A percentile compares a stretch with the other conserved stretches of the same genome.
phyloP scores from a whole-genome alignment of 1,140 invertebrate species.

The Panulirus ornatus region DNA sequence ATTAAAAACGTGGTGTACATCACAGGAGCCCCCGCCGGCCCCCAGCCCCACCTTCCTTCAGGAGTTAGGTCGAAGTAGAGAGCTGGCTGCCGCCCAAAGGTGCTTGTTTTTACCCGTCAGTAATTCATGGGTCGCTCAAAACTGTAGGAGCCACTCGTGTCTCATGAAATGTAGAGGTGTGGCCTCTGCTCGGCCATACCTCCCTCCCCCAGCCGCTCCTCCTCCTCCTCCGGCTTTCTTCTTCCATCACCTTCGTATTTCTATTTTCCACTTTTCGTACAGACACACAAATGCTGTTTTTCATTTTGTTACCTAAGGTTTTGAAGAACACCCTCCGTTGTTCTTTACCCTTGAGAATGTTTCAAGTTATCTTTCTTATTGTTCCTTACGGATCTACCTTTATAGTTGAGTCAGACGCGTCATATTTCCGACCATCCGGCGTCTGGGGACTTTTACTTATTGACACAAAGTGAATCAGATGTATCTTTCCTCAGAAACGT shows the following conservation, averaged over 20 bases:
- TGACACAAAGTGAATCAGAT: no score
- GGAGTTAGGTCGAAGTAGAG: neutral
- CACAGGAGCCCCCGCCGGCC: neutral
- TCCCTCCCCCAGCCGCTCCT: neutral
- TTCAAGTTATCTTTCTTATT: no score
- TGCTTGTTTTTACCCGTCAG: conserved; percentile 40
- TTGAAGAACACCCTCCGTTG: no score
- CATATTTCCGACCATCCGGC: no score
- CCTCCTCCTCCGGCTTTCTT: neutral
- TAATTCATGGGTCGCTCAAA: conserved; percentile 60
- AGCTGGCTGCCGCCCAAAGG: neutral
- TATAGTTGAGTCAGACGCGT: no score
- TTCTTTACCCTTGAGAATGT: no score
- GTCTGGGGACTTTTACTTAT: no score
- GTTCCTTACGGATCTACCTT: no score
- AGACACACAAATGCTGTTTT: no score
- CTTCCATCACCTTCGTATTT: neutral
- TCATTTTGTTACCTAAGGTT: no score
- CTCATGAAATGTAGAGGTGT: conserved; percentile 54
- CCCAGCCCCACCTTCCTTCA: neutral
- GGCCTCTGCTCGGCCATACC: neutral
- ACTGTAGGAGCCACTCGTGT: conserved; percentile 42
- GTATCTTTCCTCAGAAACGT: no score
- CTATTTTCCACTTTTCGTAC: neutral
- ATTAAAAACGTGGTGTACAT: conserved; percentile 24